Base-by-base conservation (phyloP, 2,797 vertebrate species). In the Myripristis jacobus region DNA sequence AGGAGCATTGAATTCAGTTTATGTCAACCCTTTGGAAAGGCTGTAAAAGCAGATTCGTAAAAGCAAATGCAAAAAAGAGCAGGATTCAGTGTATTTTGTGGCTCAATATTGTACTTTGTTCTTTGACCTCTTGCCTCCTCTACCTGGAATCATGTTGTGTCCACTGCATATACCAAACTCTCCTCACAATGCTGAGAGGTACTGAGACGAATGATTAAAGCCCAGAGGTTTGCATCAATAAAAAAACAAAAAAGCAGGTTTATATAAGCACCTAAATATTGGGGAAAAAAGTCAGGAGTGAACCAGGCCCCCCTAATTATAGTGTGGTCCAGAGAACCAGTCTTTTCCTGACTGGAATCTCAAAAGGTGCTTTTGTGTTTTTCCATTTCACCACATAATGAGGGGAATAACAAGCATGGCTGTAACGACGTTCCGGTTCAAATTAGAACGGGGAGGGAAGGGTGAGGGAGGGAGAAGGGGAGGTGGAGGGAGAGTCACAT, bases 321-420 rank as follows among this genome's bases (percentile, higher is more conserved):
- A 57, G 64, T 27, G 29, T 21, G 0, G 86, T 87, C 82, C 79
- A 75, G 84, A 82, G 77, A 89, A 78, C 56, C 77, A 75, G 80
- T 54, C 51, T 82, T 70, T 80, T 76, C 86, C 87, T 89, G 83
- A 88, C 87, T 85, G 66, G 81, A 91, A 90, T 90, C 87, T 91
- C 68, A 85, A 89, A 90, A 87, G 82, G 86, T 89, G 79, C 84
- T 88, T 89, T 87, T 91, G 85, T 90, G 77, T 88, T 82, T 88
- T 88, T 87, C 82, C 82, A 90, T 88, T 91, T 89, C 84, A 66
- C 76, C 87, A 84, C 80, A 83, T 93, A 93, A 93, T 91, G 89
- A 93, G 86, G 43, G 80, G 81, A 91, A 92, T 93, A 92, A 91
- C 88, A 90, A 90, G 90, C 91, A 71, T 73, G 84, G 84, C 86